A percentile compares a stretch with the other conserved stretches of the same genome.
Evolutionary conservation across 2,113 vertebrate genomes (phyloP).

Genomic region (Campylomormyrus numenius): DNA sequence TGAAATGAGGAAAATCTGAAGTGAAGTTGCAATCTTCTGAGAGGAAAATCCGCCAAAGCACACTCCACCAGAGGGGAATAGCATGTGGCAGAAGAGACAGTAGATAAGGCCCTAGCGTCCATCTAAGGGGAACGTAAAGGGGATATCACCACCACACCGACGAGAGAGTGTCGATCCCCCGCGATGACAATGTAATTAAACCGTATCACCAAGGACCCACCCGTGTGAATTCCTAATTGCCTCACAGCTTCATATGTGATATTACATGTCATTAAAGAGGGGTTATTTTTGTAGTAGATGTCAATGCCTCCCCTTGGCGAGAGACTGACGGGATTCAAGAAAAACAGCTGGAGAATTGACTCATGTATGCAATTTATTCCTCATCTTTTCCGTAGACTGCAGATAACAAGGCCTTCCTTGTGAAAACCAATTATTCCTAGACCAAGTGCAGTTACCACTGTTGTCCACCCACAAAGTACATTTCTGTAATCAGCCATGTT

Average conservation of each 20-base stretch:
- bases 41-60: background rate
- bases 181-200: conserved; percentile 14
- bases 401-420: conserved; percentile 11
- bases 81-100: background rate
- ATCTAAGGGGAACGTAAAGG: background rate
- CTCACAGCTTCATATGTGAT: conserved; percentile 22
- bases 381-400: background rate
- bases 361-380: conserved; percentile 6
- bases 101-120: background rate
- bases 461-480: background rate
- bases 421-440: conserved; percentile 11
- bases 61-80: background rate
- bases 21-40: background rate
- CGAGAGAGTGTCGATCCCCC: background rate
- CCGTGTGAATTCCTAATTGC: conserved; percentile 24
- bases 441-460: background rate
- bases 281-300: conserved; percentile 21
- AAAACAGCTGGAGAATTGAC: background rate
- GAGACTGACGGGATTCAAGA: background rate
- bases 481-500: conserved; percentile 1
- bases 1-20: background rate
- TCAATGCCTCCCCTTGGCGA: conserved; percentile 6
- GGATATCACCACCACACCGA: background rate
- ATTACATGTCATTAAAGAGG: conserved; percentile 16
- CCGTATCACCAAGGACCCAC: conserved; percentile 1